A percentile compares a stretch with the other conserved stretches of the same genome.
Conservation (phyloP, 2,888 invertebrate genomes). For the Chrysolina americana region DNA sequence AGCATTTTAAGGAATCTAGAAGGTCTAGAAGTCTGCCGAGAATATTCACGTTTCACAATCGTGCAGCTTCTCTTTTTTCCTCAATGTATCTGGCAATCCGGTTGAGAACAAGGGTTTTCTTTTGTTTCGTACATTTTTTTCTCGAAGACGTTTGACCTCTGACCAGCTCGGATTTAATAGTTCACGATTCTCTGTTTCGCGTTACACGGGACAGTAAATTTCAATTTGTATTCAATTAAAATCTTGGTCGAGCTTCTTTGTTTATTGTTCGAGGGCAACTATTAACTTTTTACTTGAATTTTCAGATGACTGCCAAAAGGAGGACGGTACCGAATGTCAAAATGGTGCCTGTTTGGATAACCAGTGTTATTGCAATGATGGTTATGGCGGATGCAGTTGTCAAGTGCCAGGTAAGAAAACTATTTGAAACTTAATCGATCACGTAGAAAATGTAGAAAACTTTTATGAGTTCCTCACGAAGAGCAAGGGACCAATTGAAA, state of each 20-base stretch:
- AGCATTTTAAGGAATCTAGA: conserved; percentile 48
- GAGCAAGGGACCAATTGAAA: no score
- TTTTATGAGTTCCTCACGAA: no score
- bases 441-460: no score
- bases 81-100: conserved; percentile 51
- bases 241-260: conserved; percentile 23
- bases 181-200: conserved; percentile 49
- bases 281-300: conserved; percentile 52
- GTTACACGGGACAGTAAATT: conserved; percentile 37
- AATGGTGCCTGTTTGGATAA: conserved; percentile 95
- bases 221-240: conserved; percentile 40
- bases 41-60: conserved; percentile 56
- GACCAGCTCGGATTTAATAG: conserved; percentile 39
- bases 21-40: conserved; percentile 52
- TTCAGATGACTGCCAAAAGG: conserved; percentile 93
- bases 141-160: conserved; percentile 35
- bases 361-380: conserved; percentile 96
- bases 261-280: neutral
- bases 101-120: conserved; percentile 45
- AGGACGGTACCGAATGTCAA: conserved; percentile 90
- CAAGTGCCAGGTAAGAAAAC: conserved; percentile 84
- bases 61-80: conserved; percentile 52
- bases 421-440: no score
- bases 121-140: conserved; percentile 29
- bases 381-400: conserved; percentile 94